Conservation (phyloP, 2,797 vertebrate species). For the Acanthurus leucopareius region DNA sequence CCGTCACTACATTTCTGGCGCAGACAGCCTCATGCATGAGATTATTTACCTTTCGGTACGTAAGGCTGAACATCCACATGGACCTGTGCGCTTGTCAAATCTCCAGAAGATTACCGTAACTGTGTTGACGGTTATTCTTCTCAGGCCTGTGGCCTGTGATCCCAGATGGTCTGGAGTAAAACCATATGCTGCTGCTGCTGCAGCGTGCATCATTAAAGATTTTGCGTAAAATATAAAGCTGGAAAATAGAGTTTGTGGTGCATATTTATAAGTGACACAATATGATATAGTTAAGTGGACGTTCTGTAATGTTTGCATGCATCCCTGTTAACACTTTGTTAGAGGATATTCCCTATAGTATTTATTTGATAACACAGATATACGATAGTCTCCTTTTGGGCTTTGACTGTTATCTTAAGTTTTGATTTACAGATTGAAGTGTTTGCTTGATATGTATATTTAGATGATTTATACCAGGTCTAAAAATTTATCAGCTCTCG, state of each 20-base stretch:
- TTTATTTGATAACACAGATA: conserved; percentile 10
- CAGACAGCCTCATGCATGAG: not conserved
- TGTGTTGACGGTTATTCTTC: conserved; percentile 5
- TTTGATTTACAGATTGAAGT: not conserved
- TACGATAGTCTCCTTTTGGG: not conserved
- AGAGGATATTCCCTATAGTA: not conserved
- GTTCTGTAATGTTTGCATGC: not conserved
- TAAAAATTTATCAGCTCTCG: conserved; percentile 9
- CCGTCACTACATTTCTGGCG: not conserved
- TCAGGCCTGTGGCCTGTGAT: conserved; percentile 33
- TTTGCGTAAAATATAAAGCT: not conserved
- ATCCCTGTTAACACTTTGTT: not conserved
- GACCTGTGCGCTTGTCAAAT: not conserved
- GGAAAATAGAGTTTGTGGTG: not conserved
- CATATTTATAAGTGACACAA: not conserved
- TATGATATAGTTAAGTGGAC: not conserved
- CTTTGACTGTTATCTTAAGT: not conserved
- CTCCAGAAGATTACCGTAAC: not conserved
- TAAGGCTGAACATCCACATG: not conserved
- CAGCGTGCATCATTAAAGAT: not conserved
- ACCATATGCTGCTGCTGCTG: conserved; percentile 13
- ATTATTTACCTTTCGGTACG: not conserved
- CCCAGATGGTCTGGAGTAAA: conserved; percentile 2
- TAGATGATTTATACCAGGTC: not conserved
- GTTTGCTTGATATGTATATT: not conserved